Evolutionary conservation across 1,140 invertebrate genomes (phyloP).

Genomic region (Oryctes rhinoceros): DNA sequence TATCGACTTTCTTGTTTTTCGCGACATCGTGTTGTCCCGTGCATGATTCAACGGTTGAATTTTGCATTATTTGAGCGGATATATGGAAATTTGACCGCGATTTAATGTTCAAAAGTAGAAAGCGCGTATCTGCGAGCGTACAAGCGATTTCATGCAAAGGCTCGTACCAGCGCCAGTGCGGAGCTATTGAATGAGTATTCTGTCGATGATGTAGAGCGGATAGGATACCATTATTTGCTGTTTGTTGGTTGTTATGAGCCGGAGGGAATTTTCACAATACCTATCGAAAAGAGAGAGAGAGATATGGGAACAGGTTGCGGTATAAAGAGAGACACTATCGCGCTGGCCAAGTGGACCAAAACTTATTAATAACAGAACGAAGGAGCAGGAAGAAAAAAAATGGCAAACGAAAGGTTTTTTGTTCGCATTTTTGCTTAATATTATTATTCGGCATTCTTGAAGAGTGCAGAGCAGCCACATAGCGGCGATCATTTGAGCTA

Average conservation of each 20-base stretch:
- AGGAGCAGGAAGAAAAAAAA: background rate
- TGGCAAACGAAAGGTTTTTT: slow-evolving; percentile 18
- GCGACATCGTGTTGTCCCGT: background rate
- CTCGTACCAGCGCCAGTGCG: background rate
- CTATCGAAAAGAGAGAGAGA: background rate
- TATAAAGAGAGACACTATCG: background rate
- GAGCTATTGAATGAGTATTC: background rate
- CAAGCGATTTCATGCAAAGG: background rate
- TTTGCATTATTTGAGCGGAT: background rate
- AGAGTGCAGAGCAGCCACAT: background rate
- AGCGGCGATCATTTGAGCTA: background rate
- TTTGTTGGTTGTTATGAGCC: background rate
- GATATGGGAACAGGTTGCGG: background rate
- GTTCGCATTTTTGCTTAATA: slow-evolving; percentile 35
- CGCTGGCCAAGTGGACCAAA: background rate
- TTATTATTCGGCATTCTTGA: slow-evolving; percentile 36
- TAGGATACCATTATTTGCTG: background rate
- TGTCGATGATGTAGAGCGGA: background rate
- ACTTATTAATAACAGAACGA: background rate
- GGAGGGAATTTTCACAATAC: background rate
- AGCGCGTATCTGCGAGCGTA: background rate
- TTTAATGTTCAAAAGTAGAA: background rate
- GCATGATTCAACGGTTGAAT: background rate
- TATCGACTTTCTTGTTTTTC: slow-evolving; percentile 16
- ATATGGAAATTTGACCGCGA: background rate